Evolutionary conservation across 2,888 invertebrate species (phyloP), one percentile per base, ranked within the genome.

Genomic region (Acanthopleura granulata): DNA sequence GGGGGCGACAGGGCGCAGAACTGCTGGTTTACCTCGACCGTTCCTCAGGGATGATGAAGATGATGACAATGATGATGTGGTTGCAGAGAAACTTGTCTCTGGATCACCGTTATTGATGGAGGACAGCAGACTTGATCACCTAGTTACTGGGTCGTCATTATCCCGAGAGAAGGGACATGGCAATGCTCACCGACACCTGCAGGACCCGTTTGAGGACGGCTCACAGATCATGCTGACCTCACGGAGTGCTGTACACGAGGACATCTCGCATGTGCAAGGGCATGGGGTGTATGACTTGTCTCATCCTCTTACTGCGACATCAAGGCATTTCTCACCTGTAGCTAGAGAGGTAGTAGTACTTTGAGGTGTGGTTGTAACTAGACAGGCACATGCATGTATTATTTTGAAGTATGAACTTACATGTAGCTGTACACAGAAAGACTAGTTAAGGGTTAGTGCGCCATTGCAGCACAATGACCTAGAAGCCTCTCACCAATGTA

Each of bases 231-330:
- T 6, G 40, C 9, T 9, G 9, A 40, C 3, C 40, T 40, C 40
- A 6, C 40, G 40, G 40, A 40, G 40, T 40, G 40, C 40, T 40
- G 40, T 40, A 40, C 40, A 50, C 1, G 73, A 71, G 11, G 51
- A 61, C 66, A 78, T 80, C 9, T 76, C 76, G 0, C 79, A 79
- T 73, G 78, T 80, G 9, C 76, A 77, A 25, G 76, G 78, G 40
- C 72, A 79, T 40, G 40, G 40, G 9, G 9, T 40, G 40, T 40
- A 40, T 40, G 9, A 9, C 40, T 3, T 9, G 4, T 40, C 40
- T 6, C 40, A 40, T 40, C 40, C 3, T 9, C 40, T 40, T 9
- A 40, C 40, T 40, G 3, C 40, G 3, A 6, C 40, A 40, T 40
- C 40, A 6, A 3, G 3, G 9, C 40, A 40, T 3, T 40, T 40